Evolutionary conservation across 2,113 vertebrate genomes (phyloP).

Genomic region (Addax nasomaculatus): DNA sequence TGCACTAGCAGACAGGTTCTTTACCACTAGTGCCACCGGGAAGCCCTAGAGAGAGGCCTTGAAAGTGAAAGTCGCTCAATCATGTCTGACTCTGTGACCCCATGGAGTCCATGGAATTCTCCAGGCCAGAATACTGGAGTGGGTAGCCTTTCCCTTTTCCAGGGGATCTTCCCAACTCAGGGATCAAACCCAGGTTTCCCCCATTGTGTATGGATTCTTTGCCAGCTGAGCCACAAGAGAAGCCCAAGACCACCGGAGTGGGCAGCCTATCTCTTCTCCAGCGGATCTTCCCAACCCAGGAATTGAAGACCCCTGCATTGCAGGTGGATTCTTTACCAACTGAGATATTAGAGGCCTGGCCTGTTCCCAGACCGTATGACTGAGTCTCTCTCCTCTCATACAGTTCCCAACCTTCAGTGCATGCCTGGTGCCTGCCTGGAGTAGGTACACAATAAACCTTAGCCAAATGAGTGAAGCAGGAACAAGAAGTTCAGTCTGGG

Average conservation of each 20-base stretch:
- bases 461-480: neutral
- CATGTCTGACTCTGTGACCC: neutral
- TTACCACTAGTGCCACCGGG: neutral
- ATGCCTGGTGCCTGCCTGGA: neutral
- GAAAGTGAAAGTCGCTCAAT: neutral
- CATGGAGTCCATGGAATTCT: neutral
- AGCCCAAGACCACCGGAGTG: neutral
- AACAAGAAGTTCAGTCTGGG: neutral
- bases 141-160: neutral
- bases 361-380: neutral
- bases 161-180: neutral
- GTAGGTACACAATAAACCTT: rapidly evolving
- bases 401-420: neutral
- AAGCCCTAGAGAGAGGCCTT: neutral
- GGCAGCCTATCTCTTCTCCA: neutral
- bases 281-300: neutral
- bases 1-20: neutral
- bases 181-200: neutral
- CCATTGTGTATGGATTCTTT: neutral
- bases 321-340: neutral
- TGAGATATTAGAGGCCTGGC: neutral
- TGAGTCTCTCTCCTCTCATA: neutral
- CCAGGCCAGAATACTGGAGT: neutral
- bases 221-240: neutral
- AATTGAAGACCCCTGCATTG: neutral